Base-by-base conservation (phyloP, 2,797 vertebrate species). In the Myoxocephalus aenaeus region DNA sequence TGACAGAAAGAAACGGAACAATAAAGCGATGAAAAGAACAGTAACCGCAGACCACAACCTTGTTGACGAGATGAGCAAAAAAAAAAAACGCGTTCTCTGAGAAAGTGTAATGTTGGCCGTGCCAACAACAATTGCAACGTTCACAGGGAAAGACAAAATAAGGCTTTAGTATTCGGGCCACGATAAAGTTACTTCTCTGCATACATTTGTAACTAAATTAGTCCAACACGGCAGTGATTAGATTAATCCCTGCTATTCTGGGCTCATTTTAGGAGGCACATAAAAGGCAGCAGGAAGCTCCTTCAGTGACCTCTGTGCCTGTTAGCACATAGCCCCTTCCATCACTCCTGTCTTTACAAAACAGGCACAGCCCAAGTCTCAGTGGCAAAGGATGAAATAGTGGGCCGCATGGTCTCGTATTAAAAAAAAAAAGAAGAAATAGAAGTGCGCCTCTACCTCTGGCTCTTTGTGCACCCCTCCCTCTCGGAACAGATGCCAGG, bases 401-500 rank as follows among this genome's bases (percentile, higher is more conserved):
- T 59, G 87, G 85, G 81, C 89, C 86, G 71, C 83, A 75, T 74
- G 77, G 90, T 84, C 91, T 93, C 73, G 82, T 92, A 88, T 83
- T 87, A 70, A 63, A 77, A 51, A 82, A 15, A 74, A 64, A 69
- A 75, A 48, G 81, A 48, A 82, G 20, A 79, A 11, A 68, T 27
- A 72, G 46, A 80, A 87, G 80, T 34, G 50, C 70, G 86, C 88
- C 80, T 88, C 87, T 86, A 91, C 88, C 87, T 83, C 89, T 81
- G 79, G 89, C 93, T 90, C 85, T 79, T 53, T 62, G 66, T 84
- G 62, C 76, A 62, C 87, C 88, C 85, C 85, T 84, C 87, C 90
- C 89, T 81, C 83, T 87, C 87, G 68, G 91, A 96, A 95, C 95
- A 96, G 95, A 96, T 96, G 95, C 94, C 90, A 87, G 94, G 95